Percentiles rank a stretch among this genome's conserved stretches.
These are phyloP conservation scores for Gopherus evgoodei DNA, from an alignment of 2,113 vertebrate genomes.

Conservation along the genomic window DNA sequence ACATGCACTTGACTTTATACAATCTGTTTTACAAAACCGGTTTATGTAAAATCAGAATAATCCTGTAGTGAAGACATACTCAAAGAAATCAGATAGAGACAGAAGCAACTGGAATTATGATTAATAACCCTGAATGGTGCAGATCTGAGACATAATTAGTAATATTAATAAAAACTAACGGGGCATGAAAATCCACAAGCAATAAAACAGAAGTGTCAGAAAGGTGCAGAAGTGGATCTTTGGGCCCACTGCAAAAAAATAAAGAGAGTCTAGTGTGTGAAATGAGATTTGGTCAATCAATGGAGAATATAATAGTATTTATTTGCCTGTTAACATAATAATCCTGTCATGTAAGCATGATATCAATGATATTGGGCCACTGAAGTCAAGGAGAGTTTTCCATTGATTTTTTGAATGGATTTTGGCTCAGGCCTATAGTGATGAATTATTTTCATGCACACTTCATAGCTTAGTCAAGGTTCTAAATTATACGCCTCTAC, in stretches of 20 bases:
- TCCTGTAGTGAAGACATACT: no score
- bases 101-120: background rate
- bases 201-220: background rate
- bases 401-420: background rate
- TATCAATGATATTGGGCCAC: background rate
- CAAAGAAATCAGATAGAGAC: background rate
- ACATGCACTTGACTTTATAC: no score
- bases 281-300: background rate
- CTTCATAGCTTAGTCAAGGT: background rate
- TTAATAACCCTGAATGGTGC: background rate
- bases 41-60: no score
- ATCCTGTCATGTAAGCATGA: background rate
- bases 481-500: background rate
- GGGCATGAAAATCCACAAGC: background rate
- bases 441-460: background rate
- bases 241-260: background rate
- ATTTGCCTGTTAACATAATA: accelerated
- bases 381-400: background rate
- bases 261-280: background rate
- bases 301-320: background rate
- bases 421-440: background rate
- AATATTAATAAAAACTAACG: constrained; percentile 27
- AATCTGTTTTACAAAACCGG: no score
- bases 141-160: constrained; percentile 37
- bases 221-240: background rate